A percentile compares a stretch with the other conserved stretches of the same genome.
Conservation (phyloP, 2,113 vertebrate species). For the Marmota monax region DNA sequence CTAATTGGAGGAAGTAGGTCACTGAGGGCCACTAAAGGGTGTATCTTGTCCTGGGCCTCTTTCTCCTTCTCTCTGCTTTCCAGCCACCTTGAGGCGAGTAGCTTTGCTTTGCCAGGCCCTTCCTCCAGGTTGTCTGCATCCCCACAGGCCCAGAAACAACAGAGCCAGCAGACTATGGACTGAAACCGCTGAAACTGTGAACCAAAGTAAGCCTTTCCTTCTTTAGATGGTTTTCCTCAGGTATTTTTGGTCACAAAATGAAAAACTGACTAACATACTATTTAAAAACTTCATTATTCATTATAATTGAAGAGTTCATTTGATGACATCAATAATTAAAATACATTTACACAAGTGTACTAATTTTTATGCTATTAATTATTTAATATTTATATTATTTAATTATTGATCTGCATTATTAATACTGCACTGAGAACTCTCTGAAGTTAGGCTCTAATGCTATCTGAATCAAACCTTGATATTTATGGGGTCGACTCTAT, state of each 20-base stretch:
- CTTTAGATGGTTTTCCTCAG: neutral
- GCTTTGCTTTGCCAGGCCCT: too few relatives aligned
- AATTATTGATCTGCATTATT: neutral
- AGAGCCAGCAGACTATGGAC: too few relatives aligned
- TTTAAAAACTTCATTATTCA: conserved; percentile 13
- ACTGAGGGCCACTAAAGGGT: too few relatives aligned
- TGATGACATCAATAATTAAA: neutral
- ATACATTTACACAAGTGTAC: neutral
- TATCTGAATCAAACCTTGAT: neutral
- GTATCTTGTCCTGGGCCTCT: too few relatives aligned
- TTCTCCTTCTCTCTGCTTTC: too few relatives aligned
- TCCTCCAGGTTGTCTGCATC: too few relatives aligned
- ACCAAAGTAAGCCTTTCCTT: neutral
- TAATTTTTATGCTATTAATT: neutral
- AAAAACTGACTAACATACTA: neutral
- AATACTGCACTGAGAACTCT: neutral
- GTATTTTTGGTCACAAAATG: neutral
- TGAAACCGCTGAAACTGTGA: too few relatives aligned
- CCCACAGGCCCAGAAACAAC: too few relatives aligned
- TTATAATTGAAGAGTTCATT: neutral
- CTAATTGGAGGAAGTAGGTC: too few relatives aligned
- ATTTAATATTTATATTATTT: neutral
- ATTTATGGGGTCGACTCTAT: neutral
- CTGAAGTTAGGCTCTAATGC: neutral
- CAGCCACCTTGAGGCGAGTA: too few relatives aligned